phyloP scores from a whole-genome alignment of 1,140 invertebrate genomes.

The Drosophila serrata region DNA sequence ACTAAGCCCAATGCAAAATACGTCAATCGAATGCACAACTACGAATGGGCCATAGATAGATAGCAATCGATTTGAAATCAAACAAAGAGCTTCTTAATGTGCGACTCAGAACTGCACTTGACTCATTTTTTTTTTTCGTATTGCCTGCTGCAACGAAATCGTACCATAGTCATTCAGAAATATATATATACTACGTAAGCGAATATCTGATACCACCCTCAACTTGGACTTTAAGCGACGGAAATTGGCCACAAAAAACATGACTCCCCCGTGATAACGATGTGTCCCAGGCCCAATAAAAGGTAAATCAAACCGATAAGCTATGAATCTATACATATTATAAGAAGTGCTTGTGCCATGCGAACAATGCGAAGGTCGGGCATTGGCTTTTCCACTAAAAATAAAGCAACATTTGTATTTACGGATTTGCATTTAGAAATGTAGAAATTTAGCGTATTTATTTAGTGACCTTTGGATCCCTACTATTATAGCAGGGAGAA shows the following conservation, averaged over 20 bases:
- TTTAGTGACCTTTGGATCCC: neutral
- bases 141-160: constrained; percentile 37
- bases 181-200: constrained; percentile 35
- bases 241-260: constrained; percentile 39
- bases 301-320: constrained; percentile 51
- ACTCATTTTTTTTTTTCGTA: constrained; percentile 28
- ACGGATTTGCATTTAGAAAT: constrained; percentile 16
- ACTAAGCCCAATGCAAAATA: constrained; percentile 48
- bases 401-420: constrained; percentile 25
- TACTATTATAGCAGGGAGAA: constrained; percentile 15
- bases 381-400: constrained; percentile 44
- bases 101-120: constrained; percentile 51
- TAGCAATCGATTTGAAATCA: constrained; percentile 38
- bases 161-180: constrained; percentile 21
- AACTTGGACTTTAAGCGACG: constrained; percentile 47
- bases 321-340: constrained; percentile 32
- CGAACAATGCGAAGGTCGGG: constrained; percentile 46
- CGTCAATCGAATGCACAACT: constrained; percentile 38
- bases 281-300: constrained; percentile 21
- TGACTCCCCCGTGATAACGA: constrained; percentile 49
- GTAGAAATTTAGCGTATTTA: constrained; percentile 13
- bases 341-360: constrained; percentile 11
- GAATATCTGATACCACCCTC: constrained; percentile 49
- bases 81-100: constrained; percentile 39
- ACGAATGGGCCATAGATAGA: constrained; percentile 18